Base-by-base conservation (phyloP, 1,140 invertebrate species). In the Idris sp. region DNA sequence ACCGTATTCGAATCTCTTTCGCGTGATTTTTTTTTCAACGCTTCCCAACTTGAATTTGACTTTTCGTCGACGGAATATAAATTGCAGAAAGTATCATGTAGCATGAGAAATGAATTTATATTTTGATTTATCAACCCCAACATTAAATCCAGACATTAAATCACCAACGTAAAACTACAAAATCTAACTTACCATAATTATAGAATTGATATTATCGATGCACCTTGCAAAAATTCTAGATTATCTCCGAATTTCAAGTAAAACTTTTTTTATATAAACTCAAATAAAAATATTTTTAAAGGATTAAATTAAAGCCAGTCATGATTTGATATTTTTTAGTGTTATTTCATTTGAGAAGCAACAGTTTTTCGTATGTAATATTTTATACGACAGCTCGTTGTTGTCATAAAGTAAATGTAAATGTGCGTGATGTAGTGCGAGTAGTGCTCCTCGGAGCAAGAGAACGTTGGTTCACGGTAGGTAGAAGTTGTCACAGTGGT, bases 401-500 rank as follows among this genome's bases (percentile, higher is more conserved):
- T 46, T 28, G 73, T 59, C 46, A 64, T 76, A 76, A 74, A 64
- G 62, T 68, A 33, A 33, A 65, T 49, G 54, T 64, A 74, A 75
- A 64, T 61, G 65, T 43, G 59, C 51, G 64, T 64, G 65, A 76
- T 59, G 59, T 61, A 48, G 51, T 59, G 53, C 58, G 56, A 48
- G 58, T 53, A 38, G 38, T 41, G 44, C 36, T 64, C 22, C 26
- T 33, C 26, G 62, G 16, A 64, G 43, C 56, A 41, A 54, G 65
- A 46, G 36, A 48, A 35, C 61, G 44, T 69, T n/a, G 54, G 59
- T 65, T 65, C 53, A 59, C 49, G 73, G 59, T 61, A 65, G 73
- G 74, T 76, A 64, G 22, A 46, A 76, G 62, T 72, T 72, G 74
- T 76, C 74, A 76, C 74, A 44, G 74, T 72, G 74, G 74, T 68